Base-by-base conservation (phyloP, 1,140 invertebrate species). In the Charaxes varanes region DNA sequence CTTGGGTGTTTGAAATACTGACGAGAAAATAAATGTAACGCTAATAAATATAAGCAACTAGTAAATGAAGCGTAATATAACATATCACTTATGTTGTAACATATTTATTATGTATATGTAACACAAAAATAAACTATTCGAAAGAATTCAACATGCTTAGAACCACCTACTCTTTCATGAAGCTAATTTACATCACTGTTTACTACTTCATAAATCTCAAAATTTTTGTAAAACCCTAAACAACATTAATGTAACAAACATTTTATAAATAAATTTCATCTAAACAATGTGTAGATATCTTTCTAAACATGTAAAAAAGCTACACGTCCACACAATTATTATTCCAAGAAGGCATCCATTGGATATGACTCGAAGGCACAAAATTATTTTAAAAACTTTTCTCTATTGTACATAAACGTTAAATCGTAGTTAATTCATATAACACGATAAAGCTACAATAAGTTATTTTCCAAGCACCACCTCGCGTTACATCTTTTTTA, bases 321-420 rank as follows among this genome's bases (percentile, higher is more conserved):
- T 46, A 51, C 48, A 53, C 51, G 51, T 53, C 37, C 28, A 47
- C 14, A 27, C 41, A 34, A 41, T 37, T 40, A 46, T 24, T 37
- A 35, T 43, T 38, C 44, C 22, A 34, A 33, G 62, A 73, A 79
- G 74, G 69, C 74, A 69, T 42, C 38, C 41, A 41, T 53, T 56
- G 53, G 71, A 81, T 81, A 78, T 81, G 77, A 74, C 72, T 68
- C 47, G 59, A 81, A 81, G 74, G 77, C 77, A 81, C 77, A 66
- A 73, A 72, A 74, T 59, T 64, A 65, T 68, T 55, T 61, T 65
- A 62, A 60, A 58, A 62, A 58, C 47, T 36, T 48, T 47, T 37
- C 32, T 36, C 49, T 50, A 53, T 45, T 30, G 41, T 48, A 54
- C 32, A 49, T 46, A 44, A 56, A 51, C 35, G 36, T 42, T 60